A percentile compares a stretch with the other conserved stretches of the same genome.
Conservation (phyloP, 2,113 vertebrate species). For the Motacilla tschutschensis region DNA sequence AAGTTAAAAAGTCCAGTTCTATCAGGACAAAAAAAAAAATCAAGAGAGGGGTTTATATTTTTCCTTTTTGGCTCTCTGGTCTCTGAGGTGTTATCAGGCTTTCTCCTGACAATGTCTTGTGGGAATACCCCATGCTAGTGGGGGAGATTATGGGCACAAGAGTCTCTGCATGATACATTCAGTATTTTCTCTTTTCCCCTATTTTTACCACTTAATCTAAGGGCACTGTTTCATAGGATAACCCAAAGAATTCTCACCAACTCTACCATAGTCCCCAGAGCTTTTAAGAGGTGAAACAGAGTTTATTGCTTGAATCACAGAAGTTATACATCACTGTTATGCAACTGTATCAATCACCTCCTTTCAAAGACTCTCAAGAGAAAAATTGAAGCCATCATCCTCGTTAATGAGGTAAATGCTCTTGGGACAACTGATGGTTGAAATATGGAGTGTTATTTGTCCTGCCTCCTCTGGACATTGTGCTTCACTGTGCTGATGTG, state of each 20-base stretch:
- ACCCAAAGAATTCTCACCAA: not conserved
- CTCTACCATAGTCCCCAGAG: not conserved
- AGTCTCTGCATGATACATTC: rapidly evolving
- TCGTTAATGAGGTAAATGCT: slow-evolving; percentile 34
- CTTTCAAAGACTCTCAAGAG: slow-evolving; percentile 35
- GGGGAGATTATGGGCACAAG: rapidly evolving
- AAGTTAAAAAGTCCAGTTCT: not conserved
- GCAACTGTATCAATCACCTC: not conserved
- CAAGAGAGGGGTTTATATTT: not conserved
- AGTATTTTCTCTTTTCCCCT: not conserved
- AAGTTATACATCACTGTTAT: not conserved
- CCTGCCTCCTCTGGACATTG: not conserved
- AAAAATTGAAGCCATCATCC: slow-evolving; percentile 17
- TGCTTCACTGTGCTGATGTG: not conserved
- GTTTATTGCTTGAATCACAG: slow-evolving; percentile 24
- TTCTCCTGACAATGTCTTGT: not conserved
- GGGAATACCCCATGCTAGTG: rapidly evolving
- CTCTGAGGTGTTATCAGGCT: not conserved
- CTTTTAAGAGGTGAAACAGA: slow-evolving; percentile 2
- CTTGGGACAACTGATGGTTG: not conserved
- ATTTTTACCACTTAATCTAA: not conserved
- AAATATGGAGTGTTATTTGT: not conserved
- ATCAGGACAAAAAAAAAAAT: not conserved
- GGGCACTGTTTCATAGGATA: not conserved
- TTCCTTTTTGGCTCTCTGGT: not conserved